A percentile compares a stretch with the other conserved stretches of the same genome.
Conservation (phyloP, 2,888 invertebrate species). For the Villa cingulata region DNA sequence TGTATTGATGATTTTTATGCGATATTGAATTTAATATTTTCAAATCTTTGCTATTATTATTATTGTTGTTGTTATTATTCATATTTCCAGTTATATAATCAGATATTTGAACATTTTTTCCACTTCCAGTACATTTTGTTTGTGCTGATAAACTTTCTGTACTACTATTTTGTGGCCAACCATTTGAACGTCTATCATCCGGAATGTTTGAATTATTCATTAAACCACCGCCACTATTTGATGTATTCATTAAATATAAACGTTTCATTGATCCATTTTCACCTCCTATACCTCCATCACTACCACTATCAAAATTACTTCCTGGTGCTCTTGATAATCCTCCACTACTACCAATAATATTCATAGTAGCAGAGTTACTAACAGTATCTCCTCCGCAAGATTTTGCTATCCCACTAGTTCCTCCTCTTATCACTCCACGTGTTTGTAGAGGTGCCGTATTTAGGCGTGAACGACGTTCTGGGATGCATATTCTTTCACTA, state of each 20-base stretch:
- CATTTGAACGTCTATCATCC: conserved; percentile 29
- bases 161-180: conserved; percentile 58
- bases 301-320: not conserved
- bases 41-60: conserved; percentile 43
- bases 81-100: conserved; percentile 27
- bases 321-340: not conserved
- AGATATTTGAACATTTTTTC: conserved; percentile 29
- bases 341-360: not conserved
- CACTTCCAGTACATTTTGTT: conserved; percentile 18
- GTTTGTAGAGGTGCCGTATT: conserved; percentile 27
- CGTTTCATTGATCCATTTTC: not conserved
- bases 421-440: not conserved
- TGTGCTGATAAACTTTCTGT: conserved; percentile 62
- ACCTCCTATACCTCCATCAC: not conserved
- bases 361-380: not conserved
- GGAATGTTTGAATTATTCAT: conserved; percentile 23
- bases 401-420: not conserved
- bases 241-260: not conserved
- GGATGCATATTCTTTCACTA: conserved; percentile 22
- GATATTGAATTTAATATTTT: conserved; percentile 41
- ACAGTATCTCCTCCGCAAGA: no score
- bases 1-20: conserved; percentile 52
- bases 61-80: conserved; percentile 17
- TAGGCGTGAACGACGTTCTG: conserved; percentile 30
- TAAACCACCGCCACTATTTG: not conserved